Conservation (phyloP, 2,888 invertebrate genomes). For the Drosophila prostipennis region DNA sequence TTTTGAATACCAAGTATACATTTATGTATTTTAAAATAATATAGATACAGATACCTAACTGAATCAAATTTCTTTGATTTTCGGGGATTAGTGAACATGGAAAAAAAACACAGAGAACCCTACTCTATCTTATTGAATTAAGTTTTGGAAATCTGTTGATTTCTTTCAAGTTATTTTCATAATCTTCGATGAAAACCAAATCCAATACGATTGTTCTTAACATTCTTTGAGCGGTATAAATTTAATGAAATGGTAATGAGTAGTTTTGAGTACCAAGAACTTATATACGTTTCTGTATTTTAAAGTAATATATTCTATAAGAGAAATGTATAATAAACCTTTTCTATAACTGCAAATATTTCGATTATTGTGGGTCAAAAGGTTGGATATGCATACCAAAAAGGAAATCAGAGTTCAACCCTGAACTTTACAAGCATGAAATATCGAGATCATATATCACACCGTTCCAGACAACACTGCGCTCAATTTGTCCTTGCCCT, state of each 20-base stretch:
- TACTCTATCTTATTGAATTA: not conserved
- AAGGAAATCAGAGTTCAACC: slow-evolving; percentile 12
- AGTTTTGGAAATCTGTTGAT: too few relatives aligned
- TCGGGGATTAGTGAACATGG: slow-evolving; percentile 4
- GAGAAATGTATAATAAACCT: too few relatives aligned
- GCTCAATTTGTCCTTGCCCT: slow-evolving; percentile 67
- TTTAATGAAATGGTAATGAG: too few relatives aligned
- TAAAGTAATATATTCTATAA: too few relatives aligned
- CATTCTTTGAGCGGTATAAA: too few relatives aligned
- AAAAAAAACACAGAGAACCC: slow-evolving; percentile 1
- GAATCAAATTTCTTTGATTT: slow-evolving; percentile 9
- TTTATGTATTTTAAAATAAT: too few relatives aligned
- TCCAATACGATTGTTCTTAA: too few relatives aligned
- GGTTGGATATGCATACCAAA: not conserved
- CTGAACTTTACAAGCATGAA: slow-evolving; percentile 13
- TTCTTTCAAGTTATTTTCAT: slow-evolving; percentile 1
- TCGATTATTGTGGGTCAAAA: slow-evolving; percentile 10
- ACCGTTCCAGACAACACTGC: slow-evolving; percentile 55
- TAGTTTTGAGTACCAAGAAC: too few relatives aligned
- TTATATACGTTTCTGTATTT: too few relatives aligned
- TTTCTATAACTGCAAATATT: too few relatives aligned
- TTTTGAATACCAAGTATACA: too few relatives aligned
- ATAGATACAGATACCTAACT: not conserved
- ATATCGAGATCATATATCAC: slow-evolving; percentile 49
- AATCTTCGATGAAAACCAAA: too few relatives aligned